A percentile compares a stretch with the other conserved stretches of the same genome.
Evolutionary conservation across 1,140 invertebrate species (phyloP).

Genomic region (Dendroctonus valens): DNA sequence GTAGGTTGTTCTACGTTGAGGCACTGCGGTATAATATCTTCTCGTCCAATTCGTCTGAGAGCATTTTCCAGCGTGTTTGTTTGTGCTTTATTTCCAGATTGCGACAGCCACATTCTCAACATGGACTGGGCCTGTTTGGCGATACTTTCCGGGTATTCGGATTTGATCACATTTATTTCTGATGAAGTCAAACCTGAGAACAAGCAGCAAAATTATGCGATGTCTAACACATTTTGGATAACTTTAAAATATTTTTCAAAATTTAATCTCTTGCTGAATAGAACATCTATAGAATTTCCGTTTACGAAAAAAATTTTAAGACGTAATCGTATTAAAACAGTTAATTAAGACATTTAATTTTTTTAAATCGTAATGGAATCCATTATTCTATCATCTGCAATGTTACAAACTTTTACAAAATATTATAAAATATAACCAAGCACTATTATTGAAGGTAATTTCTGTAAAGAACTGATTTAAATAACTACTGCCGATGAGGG

Average conservation of each 20-base stretch:
- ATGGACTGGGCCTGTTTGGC: conserved; percentile 90
- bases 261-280: not conserved
- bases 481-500: too few relatives aligned
- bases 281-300: not conserved
- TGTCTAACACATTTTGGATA: not conserved
- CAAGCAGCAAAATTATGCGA: not conserved
- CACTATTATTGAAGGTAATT: too few relatives aligned
- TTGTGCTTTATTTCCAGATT: conserved; percentile 71
- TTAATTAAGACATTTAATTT: too few relatives aligned
- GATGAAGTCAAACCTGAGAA: conserved; percentile 71
- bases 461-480: too few relatives aligned
- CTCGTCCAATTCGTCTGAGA: conserved; percentile 81
- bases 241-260: too few relatives aligned
- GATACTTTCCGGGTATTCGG: conserved; percentile 79
- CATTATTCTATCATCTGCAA: too few relatives aligned
- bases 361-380: too few relatives aligned
- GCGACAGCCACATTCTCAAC: conserved; percentile 82
- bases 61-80: conserved; percentile 82
- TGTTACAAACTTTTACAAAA: too few relatives aligned
- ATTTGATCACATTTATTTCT: conserved; percentile 84
- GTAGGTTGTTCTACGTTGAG: conserved; percentile 74
- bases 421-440: too few relatives aligned
- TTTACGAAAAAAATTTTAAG: too few relatives aligned
- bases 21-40: conserved; percentile 92
- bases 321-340: too few relatives aligned